Percentiles rank a stretch among this genome's conserved stretches.
These are phyloP conservation scores for Sebastolobus altivelis DNA, from an alignment of 2,797 vertebrate species.

Conservation along the genomic window DNA sequence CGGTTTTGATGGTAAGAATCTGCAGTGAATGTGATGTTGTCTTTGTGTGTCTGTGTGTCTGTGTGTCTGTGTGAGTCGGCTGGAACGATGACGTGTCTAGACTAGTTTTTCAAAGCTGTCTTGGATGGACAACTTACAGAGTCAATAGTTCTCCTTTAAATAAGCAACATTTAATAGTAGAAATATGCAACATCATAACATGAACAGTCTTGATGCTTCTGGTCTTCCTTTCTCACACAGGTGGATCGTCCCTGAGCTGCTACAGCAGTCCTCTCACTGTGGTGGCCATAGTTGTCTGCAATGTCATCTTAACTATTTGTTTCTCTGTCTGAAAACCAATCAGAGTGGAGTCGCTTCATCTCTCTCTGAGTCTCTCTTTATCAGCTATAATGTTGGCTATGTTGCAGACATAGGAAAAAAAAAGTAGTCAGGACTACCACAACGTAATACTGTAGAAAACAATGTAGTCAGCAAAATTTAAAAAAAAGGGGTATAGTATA, in stretches of 20 bases:
- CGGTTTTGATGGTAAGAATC: background rate
- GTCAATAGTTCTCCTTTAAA: background rate
- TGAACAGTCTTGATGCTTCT: background rate
- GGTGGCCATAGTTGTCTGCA: background rate
- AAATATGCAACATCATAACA: background rate
- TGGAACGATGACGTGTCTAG: background rate
- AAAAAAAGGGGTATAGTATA: no score
- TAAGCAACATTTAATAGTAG: background rate
- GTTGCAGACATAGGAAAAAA: background rate
- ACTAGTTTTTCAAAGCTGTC: background rate
- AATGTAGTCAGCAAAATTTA: no score
- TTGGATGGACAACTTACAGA: background rate
- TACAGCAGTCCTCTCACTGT: background rate
- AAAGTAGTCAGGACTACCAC: background rate
- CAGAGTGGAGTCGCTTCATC: background rate
- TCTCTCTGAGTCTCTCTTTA: background rate
- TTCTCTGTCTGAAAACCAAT: slow-evolving; percentile 2
- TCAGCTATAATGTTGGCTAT: background rate
- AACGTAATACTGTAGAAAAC: no score
- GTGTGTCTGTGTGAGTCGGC: background rate
- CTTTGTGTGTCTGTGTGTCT: background rate
- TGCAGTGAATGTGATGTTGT: background rate
- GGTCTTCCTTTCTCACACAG: background rate
- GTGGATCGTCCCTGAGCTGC: background rate
- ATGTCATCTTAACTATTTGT: slow-evolving; percentile 3